Evolutionary conservation across 1,140 invertebrate genomes (phyloP), one percentile per base, ranked within the genome.

Genomic region (Microplitis mediator): DNA sequence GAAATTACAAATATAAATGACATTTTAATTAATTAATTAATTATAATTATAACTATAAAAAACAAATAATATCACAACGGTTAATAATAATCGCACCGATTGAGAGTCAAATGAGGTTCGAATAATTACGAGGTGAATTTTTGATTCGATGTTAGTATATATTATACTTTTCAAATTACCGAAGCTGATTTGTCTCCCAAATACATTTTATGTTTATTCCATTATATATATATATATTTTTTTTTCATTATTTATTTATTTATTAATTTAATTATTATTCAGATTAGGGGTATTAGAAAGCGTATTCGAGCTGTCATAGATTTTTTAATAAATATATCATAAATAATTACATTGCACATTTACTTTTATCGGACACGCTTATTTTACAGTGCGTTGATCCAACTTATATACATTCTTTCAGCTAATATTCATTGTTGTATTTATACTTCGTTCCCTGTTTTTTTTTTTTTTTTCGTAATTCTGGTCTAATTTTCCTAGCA

Each of bases 331-430:
- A 73, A 75, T 75, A 73, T 75, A 73, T 71, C 50, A 67, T 58
- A 68, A 70, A 75, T 71, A 73, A 75, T 75, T 75, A 75, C 69
- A 73, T 75, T 73, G 71, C 71, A 75, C 74, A 73, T 73, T 32
- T 71, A 73, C 62, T 45, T 45, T 45, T 63, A 75, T 73, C 66
- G 51, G 71, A 62, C 45, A 75, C 64, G 68, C 58, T 58, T 75
- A 73, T 73, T 66, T 72, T 66, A 75, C 66, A 75, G 66, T 69
- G 70, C 73, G 70, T 65, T 35, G 32, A 75, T 69, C 66, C 74
- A 69, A 60, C 34, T 65, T 73, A 73, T 73, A 50, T 75, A 72
- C 68, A 73, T 34, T 35, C 11, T n/a, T 54, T n/a, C 51, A 54
- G 13, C 39, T 39, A 39, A 39, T 23, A 23, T 23, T 23, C 23